phyloP scores from a whole-genome alignment of 2,113 vertebrate species.

The Zosterops hypoxanthus region DNA sequence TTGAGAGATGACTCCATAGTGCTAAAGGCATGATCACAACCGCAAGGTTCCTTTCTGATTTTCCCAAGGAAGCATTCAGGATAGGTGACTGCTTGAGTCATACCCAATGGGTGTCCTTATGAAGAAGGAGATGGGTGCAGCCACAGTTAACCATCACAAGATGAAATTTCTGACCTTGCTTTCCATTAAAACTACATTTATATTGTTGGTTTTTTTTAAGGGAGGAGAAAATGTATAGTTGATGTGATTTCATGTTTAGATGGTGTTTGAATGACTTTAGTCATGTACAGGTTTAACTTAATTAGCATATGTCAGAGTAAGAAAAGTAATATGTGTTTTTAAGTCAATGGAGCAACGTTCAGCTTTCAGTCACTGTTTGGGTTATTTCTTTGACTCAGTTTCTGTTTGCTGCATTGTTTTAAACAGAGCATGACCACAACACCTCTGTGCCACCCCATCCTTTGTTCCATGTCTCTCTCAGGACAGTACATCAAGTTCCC shows the following conservation, averaged over 20 bases:
- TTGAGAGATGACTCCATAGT: neutral
- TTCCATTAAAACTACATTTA: neutral
- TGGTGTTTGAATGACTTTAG: neutral
- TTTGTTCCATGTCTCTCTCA: neutral
- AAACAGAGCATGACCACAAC: neutral
- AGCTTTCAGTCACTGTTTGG: neutral
- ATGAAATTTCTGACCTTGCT: neutral
- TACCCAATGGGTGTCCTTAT: neutral
- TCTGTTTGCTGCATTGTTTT: neutral
- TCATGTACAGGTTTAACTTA: neutral
- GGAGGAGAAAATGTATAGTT: neutral
- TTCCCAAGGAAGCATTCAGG: neutral
- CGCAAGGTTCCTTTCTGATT: neutral
- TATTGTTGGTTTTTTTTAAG: neutral
- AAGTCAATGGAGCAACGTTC: neutral
- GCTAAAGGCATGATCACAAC: neutral
- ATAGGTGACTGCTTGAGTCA: neutral
- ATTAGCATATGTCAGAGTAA: neutral
- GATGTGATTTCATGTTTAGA: neutral
- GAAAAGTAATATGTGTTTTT: neutral
- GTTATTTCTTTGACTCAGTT: neutral
- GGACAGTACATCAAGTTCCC: neutral
- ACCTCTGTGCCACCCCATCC: neutral
- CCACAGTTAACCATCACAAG: neutral
- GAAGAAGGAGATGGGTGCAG: neutral